These are phyloP conservation scores for Zygothrica quintamaculata DNA, from an alignment of 2,888 invertebrate species.

Conservation along the genomic window DNA sequence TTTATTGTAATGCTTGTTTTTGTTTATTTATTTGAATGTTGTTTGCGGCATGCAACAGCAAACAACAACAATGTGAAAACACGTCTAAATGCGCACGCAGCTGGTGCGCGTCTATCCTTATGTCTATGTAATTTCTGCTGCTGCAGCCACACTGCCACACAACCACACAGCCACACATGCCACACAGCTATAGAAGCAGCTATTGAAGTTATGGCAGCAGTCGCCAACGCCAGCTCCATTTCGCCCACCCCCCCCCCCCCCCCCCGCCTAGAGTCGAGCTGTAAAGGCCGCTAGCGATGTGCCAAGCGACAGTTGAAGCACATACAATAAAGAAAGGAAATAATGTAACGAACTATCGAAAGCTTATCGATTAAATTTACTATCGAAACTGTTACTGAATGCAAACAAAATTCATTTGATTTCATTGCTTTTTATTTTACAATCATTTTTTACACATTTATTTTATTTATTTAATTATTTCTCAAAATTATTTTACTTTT, in stretches of 20 bases:
- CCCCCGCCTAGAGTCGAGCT: too few relatives aligned
- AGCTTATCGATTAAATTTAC: conserved; percentile 17
- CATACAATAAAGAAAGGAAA: too few relatives aligned
- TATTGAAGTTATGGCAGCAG: too few relatives aligned
- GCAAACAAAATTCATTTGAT: too few relatives aligned
- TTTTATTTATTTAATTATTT: too few relatives aligned
- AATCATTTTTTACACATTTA: too few relatives aligned
- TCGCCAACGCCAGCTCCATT: conserved; percentile 12
- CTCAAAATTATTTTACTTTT: too few relatives aligned
- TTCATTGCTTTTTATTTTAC: too few relatives aligned
- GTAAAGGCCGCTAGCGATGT: conserved; percentile 24
- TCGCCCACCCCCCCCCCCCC: too few relatives aligned
- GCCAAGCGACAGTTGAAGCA: conserved; percentile 3
- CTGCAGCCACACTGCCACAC: conserved; percentile 35
- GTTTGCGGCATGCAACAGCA: conserved; percentile 35
- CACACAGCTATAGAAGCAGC: too few relatives aligned
- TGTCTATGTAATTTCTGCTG: conserved; percentile 38
- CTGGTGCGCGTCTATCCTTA: conserved; percentile 68
- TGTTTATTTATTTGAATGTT: conserved; percentile 38
- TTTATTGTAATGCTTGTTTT: conserved; percentile 28
- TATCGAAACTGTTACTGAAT: too few relatives aligned
- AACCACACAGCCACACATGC: too few relatives aligned
- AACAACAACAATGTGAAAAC: conserved; percentile 26
- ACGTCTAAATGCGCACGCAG: conserved; percentile 73
- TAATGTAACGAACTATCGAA: conserved; percentile 44